Conservation (phyloP, 2,113 vertebrate species). For the Trachemys scripta region DNA sequence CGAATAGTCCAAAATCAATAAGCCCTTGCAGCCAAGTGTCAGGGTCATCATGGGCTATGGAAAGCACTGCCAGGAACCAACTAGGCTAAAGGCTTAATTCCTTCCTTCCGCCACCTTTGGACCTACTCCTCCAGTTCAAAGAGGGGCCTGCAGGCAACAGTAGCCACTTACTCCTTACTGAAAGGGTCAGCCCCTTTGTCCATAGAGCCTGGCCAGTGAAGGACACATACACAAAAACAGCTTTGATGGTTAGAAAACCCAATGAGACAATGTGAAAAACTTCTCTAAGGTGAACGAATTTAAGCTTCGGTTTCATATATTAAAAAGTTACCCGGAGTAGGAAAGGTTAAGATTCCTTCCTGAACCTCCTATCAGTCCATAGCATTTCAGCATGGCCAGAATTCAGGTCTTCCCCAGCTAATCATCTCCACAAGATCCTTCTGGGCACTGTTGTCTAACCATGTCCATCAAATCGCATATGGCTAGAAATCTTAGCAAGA, state of each 20-base stretch:
- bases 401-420: neutral
- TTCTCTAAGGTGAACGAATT: neutral
- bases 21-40: constrained; percentile 3
- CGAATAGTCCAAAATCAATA: constrained; percentile 69
- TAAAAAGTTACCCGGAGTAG: accelerated
- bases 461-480: neutral
- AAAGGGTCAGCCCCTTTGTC: neutral
- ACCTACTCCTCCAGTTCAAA: constrained; percentile 44
- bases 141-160: neutral
- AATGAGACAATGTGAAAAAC: neutral
- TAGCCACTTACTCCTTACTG: neutral
- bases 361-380: neutral
- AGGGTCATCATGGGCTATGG: constrained; percentile 36
- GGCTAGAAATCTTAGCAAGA: neutral
- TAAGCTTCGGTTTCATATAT: neutral
- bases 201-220: neutral
- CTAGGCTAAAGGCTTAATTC: constrained; percentile 58
- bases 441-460: neutral
- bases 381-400: neutral
- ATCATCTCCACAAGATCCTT: accelerated
- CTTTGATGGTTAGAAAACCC: neutral
- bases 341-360: neutral
- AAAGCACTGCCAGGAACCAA: constrained; percentile 39
- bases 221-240: neutral
- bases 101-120: constrained; percentile 47